Conservation (phyloP, 2,113 vertebrate genomes). For the Struthio camelus region DNA sequence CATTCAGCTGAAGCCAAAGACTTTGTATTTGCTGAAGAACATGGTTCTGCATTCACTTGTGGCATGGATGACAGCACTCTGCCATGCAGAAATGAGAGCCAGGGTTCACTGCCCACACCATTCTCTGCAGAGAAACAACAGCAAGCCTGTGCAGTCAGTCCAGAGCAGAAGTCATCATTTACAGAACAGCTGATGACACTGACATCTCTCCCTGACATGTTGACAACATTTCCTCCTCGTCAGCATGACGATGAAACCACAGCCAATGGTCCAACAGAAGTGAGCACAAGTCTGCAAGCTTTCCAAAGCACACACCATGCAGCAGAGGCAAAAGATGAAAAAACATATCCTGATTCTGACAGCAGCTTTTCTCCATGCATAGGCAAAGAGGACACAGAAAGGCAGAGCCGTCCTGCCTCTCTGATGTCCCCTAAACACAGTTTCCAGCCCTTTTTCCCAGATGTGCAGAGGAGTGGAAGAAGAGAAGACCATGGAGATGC, state of each 20-base stretch:
- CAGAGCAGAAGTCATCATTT: slow-evolving; percentile 19
- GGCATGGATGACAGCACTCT: slow-evolving; percentile 70
- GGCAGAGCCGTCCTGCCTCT: slow-evolving; percentile 81
- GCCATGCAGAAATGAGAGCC: slow-evolving; percentile 74
- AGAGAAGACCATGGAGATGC: slow-evolving; percentile 70
- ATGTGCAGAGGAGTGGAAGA: slow-evolving; percentile 62
- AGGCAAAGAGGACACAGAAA: slow-evolving; percentile 82
- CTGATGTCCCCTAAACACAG: slow-evolving; percentile 82
- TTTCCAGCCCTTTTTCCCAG: slow-evolving; percentile 77
- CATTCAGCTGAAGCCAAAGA: slow-evolving; percentile 81
- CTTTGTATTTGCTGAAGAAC: slow-evolving; percentile 74
- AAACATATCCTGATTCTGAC: slow-evolving; percentile 40
- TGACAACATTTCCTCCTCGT: slow-evolving; percentile 70
- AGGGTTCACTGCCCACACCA: slow-evolving; percentile 47
- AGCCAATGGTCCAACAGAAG: slow-evolving; percentile 86
- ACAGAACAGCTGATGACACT: slow-evolving; percentile 42
- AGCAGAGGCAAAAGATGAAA: slow-evolving; percentile 65
- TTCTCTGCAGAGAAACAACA: slow-evolving; percentile 20
- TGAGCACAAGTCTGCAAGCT: slow-evolving; percentile 69
- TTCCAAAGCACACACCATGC: slow-evolving; percentile 27
- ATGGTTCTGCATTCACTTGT: slow-evolving; percentile 63
- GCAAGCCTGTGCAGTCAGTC: slow-evolving; percentile 28
- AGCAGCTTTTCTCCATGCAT: slow-evolving; percentile 32
- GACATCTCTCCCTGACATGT: slow-evolving; percentile 67
- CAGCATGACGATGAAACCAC: slow-evolving; percentile 65